Evolutionary conservation across 1,140 invertebrate species (phyloP).

Genomic region (Nomia melanderi): DNA sequence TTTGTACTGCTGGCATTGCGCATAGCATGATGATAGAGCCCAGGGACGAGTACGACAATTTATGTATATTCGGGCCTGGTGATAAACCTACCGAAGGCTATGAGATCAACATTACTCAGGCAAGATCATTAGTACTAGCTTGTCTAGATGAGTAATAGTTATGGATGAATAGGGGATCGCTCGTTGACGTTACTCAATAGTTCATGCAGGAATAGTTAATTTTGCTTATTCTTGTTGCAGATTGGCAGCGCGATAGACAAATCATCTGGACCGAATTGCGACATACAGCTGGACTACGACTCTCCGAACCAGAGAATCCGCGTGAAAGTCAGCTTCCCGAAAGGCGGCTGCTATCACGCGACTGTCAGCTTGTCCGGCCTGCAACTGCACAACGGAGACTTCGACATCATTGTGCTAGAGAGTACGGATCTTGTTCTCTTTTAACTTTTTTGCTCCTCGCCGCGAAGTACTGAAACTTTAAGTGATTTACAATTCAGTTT

Average conservation of each 20-base stretch:
- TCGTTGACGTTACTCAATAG: no score
- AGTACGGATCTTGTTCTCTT: constrained; percentile 82
- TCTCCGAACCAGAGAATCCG: constrained; percentile 84
- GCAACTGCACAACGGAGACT: constrained; percentile 93
- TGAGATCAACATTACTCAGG: constrained; percentile 78
- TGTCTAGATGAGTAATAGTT: no score
- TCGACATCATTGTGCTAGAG: constrained; percentile 94
- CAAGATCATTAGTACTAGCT: constrained; percentile 13
- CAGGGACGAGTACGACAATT: constrained; percentile 93
- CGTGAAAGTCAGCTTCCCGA: constrained; percentile 85
- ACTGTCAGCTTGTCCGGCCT: constrained; percentile 89
- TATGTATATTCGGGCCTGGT: constrained; percentile 85
- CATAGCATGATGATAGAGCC: constrained; percentile 93
- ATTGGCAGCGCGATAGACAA: constrained; percentile 78
- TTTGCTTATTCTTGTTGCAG: constrained; percentile 62
- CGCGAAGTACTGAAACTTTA: no score
- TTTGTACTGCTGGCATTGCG: constrained; percentile 89
- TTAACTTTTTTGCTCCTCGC: no score
- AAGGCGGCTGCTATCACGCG: constrained; percentile 91
- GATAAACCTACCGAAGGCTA: constrained; percentile 86
- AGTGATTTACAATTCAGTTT: no score
- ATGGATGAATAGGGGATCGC: no score
- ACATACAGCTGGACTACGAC: constrained; percentile 85
- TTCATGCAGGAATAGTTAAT: no score
- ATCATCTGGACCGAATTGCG: constrained; percentile 81